Percentiles rank a stretch among this genome's conserved stretches.
Evolutionary conservation across 2,113 vertebrate genomes (phyloP).

Genomic region (Callocephalon fimbriatum): DNA sequence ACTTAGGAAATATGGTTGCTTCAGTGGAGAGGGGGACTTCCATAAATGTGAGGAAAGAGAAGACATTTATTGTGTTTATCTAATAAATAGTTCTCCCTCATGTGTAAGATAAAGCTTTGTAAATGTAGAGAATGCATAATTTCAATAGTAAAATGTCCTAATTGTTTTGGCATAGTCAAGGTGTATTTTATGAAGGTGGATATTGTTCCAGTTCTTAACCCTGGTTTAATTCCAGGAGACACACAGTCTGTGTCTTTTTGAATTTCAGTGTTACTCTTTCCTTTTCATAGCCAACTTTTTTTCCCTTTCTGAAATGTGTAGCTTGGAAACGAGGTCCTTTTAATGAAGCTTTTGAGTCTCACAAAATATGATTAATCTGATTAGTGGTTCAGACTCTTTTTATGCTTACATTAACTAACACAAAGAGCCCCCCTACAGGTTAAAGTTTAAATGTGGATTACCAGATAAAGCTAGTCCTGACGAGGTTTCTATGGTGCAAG

Average conservation of each 20-base stretch:
- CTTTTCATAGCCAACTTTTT: conserved; percentile 66
- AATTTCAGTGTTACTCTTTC: conserved; percentile 59
- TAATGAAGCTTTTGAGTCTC: conserved; percentile 89
- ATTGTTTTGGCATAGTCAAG: conserved; percentile 28
- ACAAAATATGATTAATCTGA: conserved; percentile 98
- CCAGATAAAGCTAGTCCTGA: conserved; percentile 94
- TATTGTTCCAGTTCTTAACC: conserved; percentile 38
- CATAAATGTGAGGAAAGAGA: not conserved
- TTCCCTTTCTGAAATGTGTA: conserved; percentile 75
- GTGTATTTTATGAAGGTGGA: conserved; percentile 39
- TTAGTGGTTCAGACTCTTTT: conserved; percentile 93
- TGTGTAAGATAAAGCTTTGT: not conserved
- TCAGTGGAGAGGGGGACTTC: not conserved
- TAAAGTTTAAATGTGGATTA: conserved; percentile 99
- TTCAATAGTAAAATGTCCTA: conserved; percentile 13
- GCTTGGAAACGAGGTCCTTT: conserved; percentile 88
- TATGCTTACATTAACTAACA: conserved; percentile 97
- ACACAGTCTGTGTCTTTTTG: conserved; percentile 55
- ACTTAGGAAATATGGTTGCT: not conserved
- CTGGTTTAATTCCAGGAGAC: conserved; percentile 51
- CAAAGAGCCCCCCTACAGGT: conserved; percentile 98
- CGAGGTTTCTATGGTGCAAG: conserved; percentile 90
- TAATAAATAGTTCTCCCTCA: not conserved
- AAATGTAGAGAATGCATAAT: not conserved
- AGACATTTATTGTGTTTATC: not conserved